Evolutionary conservation across 2,888 invertebrate genomes (phyloP).

Genomic region (Nephrotoma flavescens): DNA sequence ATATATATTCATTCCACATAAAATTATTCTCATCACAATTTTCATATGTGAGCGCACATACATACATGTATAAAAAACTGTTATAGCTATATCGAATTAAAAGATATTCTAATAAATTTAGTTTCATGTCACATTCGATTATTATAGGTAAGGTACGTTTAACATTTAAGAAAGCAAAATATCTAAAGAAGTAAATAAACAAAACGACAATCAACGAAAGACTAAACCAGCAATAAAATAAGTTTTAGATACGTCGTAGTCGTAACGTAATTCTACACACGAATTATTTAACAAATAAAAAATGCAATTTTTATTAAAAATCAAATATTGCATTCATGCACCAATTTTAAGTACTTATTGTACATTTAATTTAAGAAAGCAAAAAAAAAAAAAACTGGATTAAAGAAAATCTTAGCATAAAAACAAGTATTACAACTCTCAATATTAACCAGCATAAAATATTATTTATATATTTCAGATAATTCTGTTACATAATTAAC

Average conservation of each 20-base stretch:
- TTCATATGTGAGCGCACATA: background rate
- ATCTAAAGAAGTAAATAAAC: background rate
- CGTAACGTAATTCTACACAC: background rate
- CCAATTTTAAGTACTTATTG: background rate
- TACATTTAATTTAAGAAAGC: background rate
- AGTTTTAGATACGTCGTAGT: background rate
- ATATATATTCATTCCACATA: background rate
- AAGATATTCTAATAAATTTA: background rate
- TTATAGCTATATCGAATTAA: background rate
- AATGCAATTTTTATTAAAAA: background rate
- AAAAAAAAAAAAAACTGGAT: background rate
- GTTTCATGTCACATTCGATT: background rate
- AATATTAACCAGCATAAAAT: background rate
- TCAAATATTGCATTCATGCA: background rate
- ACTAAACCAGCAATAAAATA: background rate
- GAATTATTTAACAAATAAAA: background rate
- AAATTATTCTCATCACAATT: background rate
- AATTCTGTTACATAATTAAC: background rate
- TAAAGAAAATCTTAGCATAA: background rate
- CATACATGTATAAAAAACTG: background rate
- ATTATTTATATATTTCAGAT: background rate
- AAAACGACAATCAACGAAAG: background rate
- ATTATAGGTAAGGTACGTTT: background rate
- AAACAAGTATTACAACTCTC: background rate
- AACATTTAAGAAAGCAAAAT: background rate